Base-by-base conservation (phyloP, 2,797 vertebrate genomes). In the Eulemur rubriventer region DNA sequence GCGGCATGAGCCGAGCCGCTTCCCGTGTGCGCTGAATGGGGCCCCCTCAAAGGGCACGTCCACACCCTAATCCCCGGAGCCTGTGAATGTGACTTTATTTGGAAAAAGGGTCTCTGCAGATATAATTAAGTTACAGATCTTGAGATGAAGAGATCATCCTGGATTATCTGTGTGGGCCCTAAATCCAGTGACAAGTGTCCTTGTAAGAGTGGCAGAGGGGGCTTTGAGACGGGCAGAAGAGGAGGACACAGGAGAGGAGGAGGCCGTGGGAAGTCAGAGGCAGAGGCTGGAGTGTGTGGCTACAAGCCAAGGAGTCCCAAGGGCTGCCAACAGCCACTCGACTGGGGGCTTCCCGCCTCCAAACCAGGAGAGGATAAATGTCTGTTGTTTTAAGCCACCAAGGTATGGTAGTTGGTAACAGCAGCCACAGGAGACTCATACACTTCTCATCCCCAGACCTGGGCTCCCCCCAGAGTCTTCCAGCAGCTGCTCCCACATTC, bases 61-160 rank as follows among this genome's bases (percentile, higher is more conserved):
- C 28, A 9, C 0, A 1, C 4, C 81, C 59, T 55, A 2, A 52
- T 10, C 41, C 38, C 55, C 0, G 0, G 48, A 17, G 41, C 80
- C 38, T 69, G 38, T 28, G 43, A 17, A 26, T 22, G 11, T 24
- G n/a, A 38, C 61, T 43, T 55, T 50, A 55, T 46, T 72, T 82
- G 78, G 63, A 28, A 67, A 50, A 50, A 50, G n/a, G 2, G 22
- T 65, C n/a, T 91, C 48, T 55, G 16, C 35, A 17, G 75, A 50
- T 38, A 14, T n/a, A 22, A 41, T 41, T 48, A 80, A 73, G 35
- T 38, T 50, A 46, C 73, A 46, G 33, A 26, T 63, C 33, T 76
- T 72, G 73, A 69, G 20, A 55, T 38, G 73, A 95, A 43, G 28
- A 14, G 28, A n/a, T 70, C 18, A 26, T 41, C 13, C 55, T n/a